phyloP scores from a whole-genome alignment of 1,140 invertebrate species.

The Zaprionus ornatus region DNA sequence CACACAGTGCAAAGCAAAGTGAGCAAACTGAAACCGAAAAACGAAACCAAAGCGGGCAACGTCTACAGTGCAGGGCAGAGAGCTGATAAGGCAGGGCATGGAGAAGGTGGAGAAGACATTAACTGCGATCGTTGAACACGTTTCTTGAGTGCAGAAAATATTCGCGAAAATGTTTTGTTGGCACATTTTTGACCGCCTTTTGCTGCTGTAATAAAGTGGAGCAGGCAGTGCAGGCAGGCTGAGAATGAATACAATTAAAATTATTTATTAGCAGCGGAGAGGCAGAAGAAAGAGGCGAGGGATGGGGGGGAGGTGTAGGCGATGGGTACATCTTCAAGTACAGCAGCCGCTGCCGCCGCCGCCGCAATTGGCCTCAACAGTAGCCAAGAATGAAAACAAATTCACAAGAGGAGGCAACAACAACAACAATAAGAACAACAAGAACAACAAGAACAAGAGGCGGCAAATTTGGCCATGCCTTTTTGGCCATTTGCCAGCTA shows the following conservation, averaged over 20 bases:
- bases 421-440: slow-evolving; percentile 5
- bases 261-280: slow-evolving; percentile 67
- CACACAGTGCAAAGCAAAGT: slow-evolving; percentile 33
- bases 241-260: slow-evolving; percentile 75
- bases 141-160: slow-evolving; percentile 39
- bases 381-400: slow-evolving; percentile 47
- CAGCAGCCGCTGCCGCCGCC: slow-evolving; percentile 21
- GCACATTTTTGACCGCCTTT: slow-evolving; percentile 57
- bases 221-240: slow-evolving; percentile 33
- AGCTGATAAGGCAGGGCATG: slow-evolving; percentile 19
- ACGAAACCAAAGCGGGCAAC: neutral
- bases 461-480: slow-evolving; percentile 77
- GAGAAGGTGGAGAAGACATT: neutral
- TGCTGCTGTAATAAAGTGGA: slow-evolving; percentile 47
- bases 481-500: slow-evolving; percentile 75
- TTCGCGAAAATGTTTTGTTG: slow-evolving; percentile 7
- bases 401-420: slow-evolving; percentile 32
- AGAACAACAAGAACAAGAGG: slow-evolving; percentile 36
- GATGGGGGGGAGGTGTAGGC: neutral
- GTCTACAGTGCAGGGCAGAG: neutral
- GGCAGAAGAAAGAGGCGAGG: neutral
- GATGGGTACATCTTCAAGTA: slow-evolving; percentile 38
- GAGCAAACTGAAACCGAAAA: slow-evolving; percentile 16
- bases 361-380: slow-evolving; percentile 59
- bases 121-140: slow-evolving; percentile 65